Conservation (phyloP, 2,888 invertebrate species). For the Hydroisotoma schaefferi region DNA sequence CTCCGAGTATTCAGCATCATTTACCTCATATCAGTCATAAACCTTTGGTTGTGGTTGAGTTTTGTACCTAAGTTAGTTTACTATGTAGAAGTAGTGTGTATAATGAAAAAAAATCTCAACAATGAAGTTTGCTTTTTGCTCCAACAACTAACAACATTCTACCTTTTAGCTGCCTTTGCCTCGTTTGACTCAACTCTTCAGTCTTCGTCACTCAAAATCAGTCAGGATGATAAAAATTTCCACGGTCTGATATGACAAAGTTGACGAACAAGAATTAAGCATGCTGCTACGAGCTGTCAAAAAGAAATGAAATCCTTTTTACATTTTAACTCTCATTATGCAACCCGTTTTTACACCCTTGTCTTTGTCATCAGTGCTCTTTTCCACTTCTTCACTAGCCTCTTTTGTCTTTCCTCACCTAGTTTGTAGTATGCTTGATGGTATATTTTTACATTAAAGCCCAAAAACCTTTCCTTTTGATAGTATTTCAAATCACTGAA, state of each 20-base stretch:
- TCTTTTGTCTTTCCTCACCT: conserved; percentile 4
- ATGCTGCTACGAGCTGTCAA: conserved; percentile 15
- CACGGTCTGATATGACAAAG: conserved; percentile 14
- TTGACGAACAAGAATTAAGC: conserved; percentile 15
- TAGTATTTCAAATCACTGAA: no score
- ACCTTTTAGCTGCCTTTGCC: conserved; percentile 8
- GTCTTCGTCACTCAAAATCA: conserved; percentile 17
- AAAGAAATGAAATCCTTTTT: conserved; percentile 14
- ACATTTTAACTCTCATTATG: conserved; percentile 11
- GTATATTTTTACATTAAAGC: no score
- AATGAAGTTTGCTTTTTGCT: not conserved
- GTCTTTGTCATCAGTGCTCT: conserved; percentile 1
- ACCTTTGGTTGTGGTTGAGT: no score
- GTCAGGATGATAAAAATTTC: conserved; percentile 18
- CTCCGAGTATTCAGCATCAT: no score
- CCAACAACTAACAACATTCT: not conserved
- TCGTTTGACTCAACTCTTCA: conserved; percentile 7
- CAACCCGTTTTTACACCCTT: conserved; percentile 9
- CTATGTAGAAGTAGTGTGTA: no score
- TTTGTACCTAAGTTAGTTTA: no score
- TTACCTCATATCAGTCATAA: no score
- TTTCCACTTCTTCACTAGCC: conserved; percentile 2
- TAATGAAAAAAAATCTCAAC: not conserved
- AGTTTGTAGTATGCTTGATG: no score
- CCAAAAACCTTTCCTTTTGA: no score